Percentiles rank a stretch among this genome's conserved stretches.
These are phyloP conservation scores for Antheraea assamensis DNA, from an alignment of 2,888 invertebrate species.

Conservation along the genomic window DNA sequence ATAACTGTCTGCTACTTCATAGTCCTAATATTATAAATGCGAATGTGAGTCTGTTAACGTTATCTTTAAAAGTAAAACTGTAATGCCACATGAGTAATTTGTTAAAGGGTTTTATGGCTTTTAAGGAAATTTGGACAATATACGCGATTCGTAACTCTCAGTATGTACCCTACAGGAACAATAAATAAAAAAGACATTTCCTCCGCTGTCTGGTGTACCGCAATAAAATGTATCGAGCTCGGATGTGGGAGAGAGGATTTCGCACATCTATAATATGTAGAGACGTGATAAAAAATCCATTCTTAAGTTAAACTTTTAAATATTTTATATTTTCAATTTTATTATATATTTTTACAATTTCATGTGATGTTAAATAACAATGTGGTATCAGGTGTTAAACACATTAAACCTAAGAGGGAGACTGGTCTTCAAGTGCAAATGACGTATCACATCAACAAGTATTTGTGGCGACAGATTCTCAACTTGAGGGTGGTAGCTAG, in stretches of 20 bases:
- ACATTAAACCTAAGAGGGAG: no score
- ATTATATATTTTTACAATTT: no score
- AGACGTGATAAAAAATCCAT: background rate
- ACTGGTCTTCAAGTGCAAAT: no score
- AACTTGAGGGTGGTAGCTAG: no score
- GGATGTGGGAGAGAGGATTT: background rate
- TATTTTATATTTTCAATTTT: background rate
- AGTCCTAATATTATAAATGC: no score
- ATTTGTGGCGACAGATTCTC: no score
- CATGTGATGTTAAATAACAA: no score
- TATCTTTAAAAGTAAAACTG: background rate
- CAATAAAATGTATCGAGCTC: background rate
- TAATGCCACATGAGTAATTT: background rate
- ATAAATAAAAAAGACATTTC: slow-evolving; percentile 12
- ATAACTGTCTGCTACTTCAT: no score
- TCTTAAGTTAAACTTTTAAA: background rate
- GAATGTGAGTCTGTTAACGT: no score
- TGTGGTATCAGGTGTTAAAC: no score
- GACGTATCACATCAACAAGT: no score
- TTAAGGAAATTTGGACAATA: background rate
- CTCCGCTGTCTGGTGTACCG: background rate
- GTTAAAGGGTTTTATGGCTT: background rate
- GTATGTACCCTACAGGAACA: background rate
- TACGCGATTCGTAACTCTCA: background rate
- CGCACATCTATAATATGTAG: background rate